phyloP scores from a whole-genome alignment of 1,140 invertebrate species.

The Ctenoplectra terminalis region DNA sequence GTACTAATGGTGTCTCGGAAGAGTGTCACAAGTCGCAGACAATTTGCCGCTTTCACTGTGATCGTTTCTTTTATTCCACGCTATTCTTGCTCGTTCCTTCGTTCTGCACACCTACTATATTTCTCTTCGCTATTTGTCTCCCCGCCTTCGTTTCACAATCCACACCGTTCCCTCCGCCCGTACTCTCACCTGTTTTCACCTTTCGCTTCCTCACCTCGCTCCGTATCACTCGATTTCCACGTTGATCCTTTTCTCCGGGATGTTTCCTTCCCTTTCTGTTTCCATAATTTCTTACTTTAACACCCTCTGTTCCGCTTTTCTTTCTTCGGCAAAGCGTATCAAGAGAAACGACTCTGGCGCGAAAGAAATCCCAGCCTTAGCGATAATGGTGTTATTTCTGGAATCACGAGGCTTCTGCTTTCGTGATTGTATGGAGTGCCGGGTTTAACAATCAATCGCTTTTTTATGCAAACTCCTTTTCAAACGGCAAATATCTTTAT shows the following conservation, averaged over 20 bases:
- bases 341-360: not conserved
- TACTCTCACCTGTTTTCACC: slow-evolving; percentile 15
- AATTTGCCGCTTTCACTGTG: slow-evolving; percentile 21
- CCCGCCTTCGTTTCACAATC: not conserved
- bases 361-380: not conserved
- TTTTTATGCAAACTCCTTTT: not conserved
- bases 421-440: too few species aligned
- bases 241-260: not conserved
- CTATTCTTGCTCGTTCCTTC: not conserved
- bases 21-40: slow-evolving; percentile 31
- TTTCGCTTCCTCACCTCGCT: not conserved
- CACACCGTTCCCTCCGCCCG: not conserved
- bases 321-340: not conserved
- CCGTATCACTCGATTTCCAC: slow-evolving; percentile 12
- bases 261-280: not conserved
- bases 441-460: not conserved
- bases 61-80: slow-evolving; percentile 9
- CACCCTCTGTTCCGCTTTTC: not conserved
- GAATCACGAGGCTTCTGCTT: not conserved
- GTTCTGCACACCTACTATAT: not conserved
- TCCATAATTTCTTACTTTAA: not conserved
- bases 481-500: too few species aligned
- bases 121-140: not conserved
- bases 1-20: slow-evolving; percentile 22
- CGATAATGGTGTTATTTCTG: not conserved